These are phyloP conservation scores for Cheilosia impressa DNA, from an alignment of 2,888 invertebrate genomes.

Conservation along the genomic window DNA sequence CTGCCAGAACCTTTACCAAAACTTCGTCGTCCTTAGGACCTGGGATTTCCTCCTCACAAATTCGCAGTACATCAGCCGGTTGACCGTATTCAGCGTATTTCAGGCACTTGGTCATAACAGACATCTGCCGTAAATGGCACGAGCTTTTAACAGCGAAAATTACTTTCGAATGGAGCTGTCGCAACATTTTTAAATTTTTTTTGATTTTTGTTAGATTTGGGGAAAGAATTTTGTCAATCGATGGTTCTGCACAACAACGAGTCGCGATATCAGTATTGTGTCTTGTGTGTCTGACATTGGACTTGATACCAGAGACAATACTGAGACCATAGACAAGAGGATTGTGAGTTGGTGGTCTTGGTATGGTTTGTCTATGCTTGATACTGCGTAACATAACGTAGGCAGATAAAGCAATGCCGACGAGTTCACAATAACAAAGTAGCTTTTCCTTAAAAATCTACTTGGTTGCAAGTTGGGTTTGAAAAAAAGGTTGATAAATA, in stretches of 20 bases:
- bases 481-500: no score
- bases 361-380: no score
- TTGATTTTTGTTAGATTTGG: not conserved
- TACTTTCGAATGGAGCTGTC: not conserved
- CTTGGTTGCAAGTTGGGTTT: no score
- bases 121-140: constrained; percentile 77
- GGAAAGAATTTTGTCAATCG: not conserved
- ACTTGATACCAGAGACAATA: no score
- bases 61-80: constrained; percentile 90
- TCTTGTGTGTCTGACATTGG: constrained; percentile 36
- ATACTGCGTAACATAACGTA: constrained; percentile 27
- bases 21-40: constrained; percentile 87
- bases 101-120: constrained; percentile 85
- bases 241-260: not conserved
- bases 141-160: not conserved
- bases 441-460: no score
- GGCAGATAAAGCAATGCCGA: not conserved
- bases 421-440: constrained; percentile 19
- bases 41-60: constrained; percentile 85
- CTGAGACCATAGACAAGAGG: no score
- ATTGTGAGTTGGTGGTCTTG: no score
- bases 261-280: constrained; percentile 6
- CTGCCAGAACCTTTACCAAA: constrained; percentile 92
- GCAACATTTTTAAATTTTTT: constrained; percentile 35
- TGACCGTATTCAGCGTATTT: constrained; percentile 92